Evolutionary conservation across 2,113 vertebrate genomes (phyloP).

Genomic region (Ameiurus melas): DNA sequence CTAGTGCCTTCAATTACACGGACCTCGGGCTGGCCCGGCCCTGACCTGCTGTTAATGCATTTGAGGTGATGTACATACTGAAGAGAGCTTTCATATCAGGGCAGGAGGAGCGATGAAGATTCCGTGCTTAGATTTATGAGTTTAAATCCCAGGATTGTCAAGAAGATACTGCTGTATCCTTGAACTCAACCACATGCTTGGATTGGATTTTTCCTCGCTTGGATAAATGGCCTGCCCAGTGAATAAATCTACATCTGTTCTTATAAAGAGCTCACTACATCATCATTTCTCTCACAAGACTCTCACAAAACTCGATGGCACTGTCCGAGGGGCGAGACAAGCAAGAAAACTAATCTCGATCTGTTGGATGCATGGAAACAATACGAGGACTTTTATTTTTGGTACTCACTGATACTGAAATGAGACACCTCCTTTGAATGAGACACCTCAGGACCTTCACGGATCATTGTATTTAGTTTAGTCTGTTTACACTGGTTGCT

Average conservation of each 20-base stretch:
- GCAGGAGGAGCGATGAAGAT: background rate
- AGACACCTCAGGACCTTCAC: background rate
- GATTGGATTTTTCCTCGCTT: background rate
- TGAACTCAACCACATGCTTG: background rate
- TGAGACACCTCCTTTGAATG: background rate
- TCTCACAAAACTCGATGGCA: background rate
- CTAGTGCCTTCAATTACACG: conserved; percentile 31
- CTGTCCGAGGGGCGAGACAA: background rate
- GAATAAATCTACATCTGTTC: background rate
- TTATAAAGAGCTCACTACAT: background rate
- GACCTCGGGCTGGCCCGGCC: background rate
- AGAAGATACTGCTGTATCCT: background rate
- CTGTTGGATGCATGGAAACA: background rate
- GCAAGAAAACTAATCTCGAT: background rate
- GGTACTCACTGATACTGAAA: background rate
- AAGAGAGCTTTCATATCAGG: background rate
- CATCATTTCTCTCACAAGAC: background rate
- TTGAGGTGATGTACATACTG: conserved; percentile 36
- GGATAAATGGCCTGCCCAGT: background rate
- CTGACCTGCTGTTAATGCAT: conserved; percentile 48
- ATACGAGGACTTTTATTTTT: background rate
- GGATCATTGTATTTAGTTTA: background rate
- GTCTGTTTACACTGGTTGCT: background rate
- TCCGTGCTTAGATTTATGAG: background rate
- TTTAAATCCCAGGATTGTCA: background rate